Evolutionary conservation across 2,888 invertebrate species (phyloP), one percentile per base, ranked within the genome.

Genomic region (Chrysolina oricalcia): DNA sequence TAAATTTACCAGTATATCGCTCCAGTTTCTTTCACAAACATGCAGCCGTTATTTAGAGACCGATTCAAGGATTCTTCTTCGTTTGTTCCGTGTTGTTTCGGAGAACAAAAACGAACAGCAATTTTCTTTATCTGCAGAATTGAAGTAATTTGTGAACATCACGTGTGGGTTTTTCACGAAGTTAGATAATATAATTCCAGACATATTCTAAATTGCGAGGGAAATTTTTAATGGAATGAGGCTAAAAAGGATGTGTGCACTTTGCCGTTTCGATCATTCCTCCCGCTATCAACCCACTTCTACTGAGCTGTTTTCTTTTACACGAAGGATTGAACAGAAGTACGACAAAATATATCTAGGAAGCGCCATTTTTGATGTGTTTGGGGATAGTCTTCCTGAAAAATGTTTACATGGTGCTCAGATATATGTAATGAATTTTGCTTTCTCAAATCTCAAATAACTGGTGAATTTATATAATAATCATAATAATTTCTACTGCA

Each of bases 41-140:
- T 10, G 19, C 3, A 53, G 13, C 13, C 21, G 13, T 53, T 21
- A 53, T 53, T 53, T 21, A 53, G 11, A 53, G 19, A 21, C 19
- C 0, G 2, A 15, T 15, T 15, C 43, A 43, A 43, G 5, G 19
- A 21, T 53, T 19, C 53, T 21, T 11, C 53, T 53, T 21, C 53
- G 53, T 53, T 53, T 53, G 21, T 53, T 53, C 21, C 19, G 9
- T 21, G 11, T 21, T 53, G 21, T 53, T 53, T 6, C 21, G 21
- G 19, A 10, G 10, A 17, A 48, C 17, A 17, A 53, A 21, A 53
- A 53, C 17, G 53, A 19, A 19, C 13, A 53, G 53, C 11, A 53
- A 53, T 53, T 53, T 53, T 53, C 53, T 53, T 21, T 53, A 53
- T 53, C 53, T 53, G 11, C 53, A 21, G 13, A 53, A 53, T 21